phyloP scores from a whole-genome alignment of 2,113 vertebrate genomes.

The Synodontis membranacea region DNA sequence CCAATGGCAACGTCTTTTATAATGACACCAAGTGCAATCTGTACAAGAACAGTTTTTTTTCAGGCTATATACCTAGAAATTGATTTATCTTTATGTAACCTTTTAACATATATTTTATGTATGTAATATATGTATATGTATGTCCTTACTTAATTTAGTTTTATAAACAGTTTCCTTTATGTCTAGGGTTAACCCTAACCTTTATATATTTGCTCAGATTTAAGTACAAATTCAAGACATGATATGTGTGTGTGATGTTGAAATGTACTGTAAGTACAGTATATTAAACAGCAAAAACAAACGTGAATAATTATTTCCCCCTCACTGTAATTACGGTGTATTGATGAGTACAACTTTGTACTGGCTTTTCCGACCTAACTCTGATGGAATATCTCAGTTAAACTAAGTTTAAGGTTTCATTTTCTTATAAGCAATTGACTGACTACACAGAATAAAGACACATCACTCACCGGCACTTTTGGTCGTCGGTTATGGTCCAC shows the following conservation, averaged over 20 bases:
- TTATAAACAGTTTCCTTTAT: not conserved
- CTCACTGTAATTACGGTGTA: not conserved
- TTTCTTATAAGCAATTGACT: not conserved
- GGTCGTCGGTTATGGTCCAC: conserved; percentile 81
- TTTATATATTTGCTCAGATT: not conserved
- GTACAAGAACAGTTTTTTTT: not conserved
- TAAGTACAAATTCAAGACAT: not conserved
- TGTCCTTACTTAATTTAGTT: not conserved
- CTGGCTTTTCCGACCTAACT: not conserved
- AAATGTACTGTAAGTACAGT: not conserved
- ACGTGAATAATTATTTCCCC: not conserved
- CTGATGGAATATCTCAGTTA: not conserved
- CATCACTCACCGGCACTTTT: conserved; percentile 67
- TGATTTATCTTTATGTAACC: not conserved
- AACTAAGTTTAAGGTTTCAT: no score
- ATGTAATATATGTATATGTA: not conserved
- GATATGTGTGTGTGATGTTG: not conserved
- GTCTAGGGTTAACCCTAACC: no score
- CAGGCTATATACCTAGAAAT: no score
- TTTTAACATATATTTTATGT: not conserved
- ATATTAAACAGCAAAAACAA: not conserved
- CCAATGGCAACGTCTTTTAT: not conserved
- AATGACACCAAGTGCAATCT: not conserved
- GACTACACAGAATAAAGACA: not conserved
- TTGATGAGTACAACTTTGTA: not conserved